Percentiles rank a stretch among this genome's conserved stretches.
phyloP scores from a whole-genome alignment of 1,140 invertebrate species.

The Drosophila grimshawi region DNA sequence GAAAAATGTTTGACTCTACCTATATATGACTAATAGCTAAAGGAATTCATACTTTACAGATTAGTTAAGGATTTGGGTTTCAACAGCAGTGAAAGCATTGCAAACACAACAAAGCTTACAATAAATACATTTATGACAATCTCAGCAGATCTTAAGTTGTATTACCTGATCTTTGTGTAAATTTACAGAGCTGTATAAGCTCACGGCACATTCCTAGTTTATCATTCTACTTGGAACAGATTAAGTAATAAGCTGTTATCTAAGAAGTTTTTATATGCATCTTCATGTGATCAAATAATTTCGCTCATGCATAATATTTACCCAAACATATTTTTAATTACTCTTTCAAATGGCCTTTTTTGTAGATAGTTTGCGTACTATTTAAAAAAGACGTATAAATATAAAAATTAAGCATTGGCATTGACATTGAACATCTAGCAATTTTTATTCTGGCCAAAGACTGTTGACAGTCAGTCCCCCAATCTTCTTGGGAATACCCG shows the following conservation, averaged over 20 bases:
- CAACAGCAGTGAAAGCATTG: not conserved
- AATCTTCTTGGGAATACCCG: slow-evolving; percentile 29
- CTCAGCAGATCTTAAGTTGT: not conserved
- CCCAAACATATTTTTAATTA: too few species aligned
- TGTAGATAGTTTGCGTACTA: not conserved
- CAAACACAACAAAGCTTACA: not conserved
- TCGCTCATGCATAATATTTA: not conserved
- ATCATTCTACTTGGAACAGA: not conserved
- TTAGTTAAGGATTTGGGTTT: slow-evolving; percentile 3
- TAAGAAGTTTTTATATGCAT: not conserved
- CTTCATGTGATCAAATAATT: not conserved
- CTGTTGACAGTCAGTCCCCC: not conserved
- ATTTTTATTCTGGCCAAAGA: not conserved
- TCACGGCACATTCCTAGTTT: not conserved
- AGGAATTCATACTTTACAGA: slow-evolving; percentile 1
- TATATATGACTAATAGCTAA: slow-evolving; percentile 22
- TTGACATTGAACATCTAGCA: slow-evolving; percentile 27
- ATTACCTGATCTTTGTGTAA: not conserved
- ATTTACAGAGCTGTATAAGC: not conserved
- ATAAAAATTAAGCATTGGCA: too few species aligned
- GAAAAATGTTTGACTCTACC: not conserved
- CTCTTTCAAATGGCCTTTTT: not conserved
- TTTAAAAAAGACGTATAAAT: too few species aligned
- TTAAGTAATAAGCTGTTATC: not conserved
- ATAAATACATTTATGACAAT: slow-evolving; percentile 4